Evolutionary conservation across 1,140 invertebrate genomes (phyloP).

Genomic region (Ceratina japonica): DNA sequence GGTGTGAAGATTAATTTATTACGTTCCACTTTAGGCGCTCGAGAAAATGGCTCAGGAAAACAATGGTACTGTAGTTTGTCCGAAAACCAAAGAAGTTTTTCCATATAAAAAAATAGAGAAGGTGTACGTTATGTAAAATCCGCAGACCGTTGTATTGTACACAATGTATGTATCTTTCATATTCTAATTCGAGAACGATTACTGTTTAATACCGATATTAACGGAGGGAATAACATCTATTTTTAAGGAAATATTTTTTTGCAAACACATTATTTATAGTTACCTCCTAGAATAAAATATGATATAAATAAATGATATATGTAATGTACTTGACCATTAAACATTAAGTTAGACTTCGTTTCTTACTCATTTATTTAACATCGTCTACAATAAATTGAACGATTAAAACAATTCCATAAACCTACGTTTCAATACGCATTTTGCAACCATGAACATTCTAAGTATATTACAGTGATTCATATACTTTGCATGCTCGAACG

Average conservation of each 20-base stretch:
- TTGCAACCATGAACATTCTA: constrained; percentile 42
- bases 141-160: constrained; percentile 55
- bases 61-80: constrained; percentile 92
- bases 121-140: constrained; percentile 94
- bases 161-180: constrained; percentile 43
- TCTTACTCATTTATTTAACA: constrained; percentile 67
- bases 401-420: constrained; percentile 57
- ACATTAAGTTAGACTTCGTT: constrained; percentile 32
- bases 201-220: constrained; percentile 56
- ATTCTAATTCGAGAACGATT: constrained; percentile 35
- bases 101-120: constrained; percentile 94
- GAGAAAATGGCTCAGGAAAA: constrained; percentile 94
- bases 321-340: constrained; percentile 42
- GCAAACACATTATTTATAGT: constrained; percentile 42
- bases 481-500: constrained; percentile 37
- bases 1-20: constrained; percentile 14
- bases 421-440: constrained; percentile 51
- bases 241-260: constrained; percentile 59
- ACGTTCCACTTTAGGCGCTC: constrained; percentile 83
- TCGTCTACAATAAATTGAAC: constrained; percentile 60
- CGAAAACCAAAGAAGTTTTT: constrained; percentile 94
- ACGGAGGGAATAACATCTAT: constrained; percentile 64
- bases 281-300: constrained; percentile 28
- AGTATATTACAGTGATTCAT: constrained; percentile 44
- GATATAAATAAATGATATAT: constrained; percentile 15